Evolutionary conservation across 2,113 vertebrate species (phyloP).

Genomic region (Oryzias curvinotus): DNA sequence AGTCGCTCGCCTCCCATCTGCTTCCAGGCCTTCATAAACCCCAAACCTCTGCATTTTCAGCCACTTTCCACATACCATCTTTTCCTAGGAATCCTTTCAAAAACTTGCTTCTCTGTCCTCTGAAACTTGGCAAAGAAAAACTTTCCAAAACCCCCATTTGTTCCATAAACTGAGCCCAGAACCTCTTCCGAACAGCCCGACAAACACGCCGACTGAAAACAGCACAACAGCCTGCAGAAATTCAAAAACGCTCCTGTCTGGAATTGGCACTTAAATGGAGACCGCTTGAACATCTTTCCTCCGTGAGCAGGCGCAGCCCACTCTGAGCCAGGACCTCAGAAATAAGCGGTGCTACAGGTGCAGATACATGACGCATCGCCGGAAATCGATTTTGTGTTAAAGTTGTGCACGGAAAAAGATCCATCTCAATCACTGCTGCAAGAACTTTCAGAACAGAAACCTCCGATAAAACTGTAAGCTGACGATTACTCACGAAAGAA

Average conservation of each 20-base stretch:
- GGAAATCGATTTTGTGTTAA: constrained; percentile 47
- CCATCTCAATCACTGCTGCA: constrained; percentile 32
- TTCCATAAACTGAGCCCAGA: constrained; percentile 8
- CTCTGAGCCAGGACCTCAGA: constrained; percentile 67
- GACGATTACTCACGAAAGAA: constrained; percentile 52
- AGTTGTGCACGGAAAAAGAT: constrained; percentile 34
- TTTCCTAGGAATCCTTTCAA: constrained; percentile 7
- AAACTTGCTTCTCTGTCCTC: constrained; percentile 20
- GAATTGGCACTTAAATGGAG: constrained; percentile 35
- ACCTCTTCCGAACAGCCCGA: constrained; percentile 1
- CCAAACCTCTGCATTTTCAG: constrained; percentile 18
- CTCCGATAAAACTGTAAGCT: constrained; percentile 41
- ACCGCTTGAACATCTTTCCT: constrained; percentile 26
- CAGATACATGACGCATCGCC: constrained; percentile 33
- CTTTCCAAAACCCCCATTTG: constrained; percentile 36
- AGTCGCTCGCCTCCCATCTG: constrained; percentile 23
- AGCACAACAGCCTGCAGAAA: constrained; percentile 21
- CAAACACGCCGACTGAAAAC: constrained; percentile 21
- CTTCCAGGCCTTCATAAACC: constrained; percentile 5
- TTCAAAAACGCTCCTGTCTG: constrained; percentile 9
- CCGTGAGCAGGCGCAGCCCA: constrained; percentile 73
- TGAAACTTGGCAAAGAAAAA: constrained; percentile 35
- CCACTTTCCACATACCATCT: constrained; percentile 37
- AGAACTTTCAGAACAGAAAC: constrained; percentile 30
- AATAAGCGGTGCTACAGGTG: constrained; percentile 59